Conservation (phyloP, 2,113 vertebrate species). For the Scopus umbretta region DNA sequence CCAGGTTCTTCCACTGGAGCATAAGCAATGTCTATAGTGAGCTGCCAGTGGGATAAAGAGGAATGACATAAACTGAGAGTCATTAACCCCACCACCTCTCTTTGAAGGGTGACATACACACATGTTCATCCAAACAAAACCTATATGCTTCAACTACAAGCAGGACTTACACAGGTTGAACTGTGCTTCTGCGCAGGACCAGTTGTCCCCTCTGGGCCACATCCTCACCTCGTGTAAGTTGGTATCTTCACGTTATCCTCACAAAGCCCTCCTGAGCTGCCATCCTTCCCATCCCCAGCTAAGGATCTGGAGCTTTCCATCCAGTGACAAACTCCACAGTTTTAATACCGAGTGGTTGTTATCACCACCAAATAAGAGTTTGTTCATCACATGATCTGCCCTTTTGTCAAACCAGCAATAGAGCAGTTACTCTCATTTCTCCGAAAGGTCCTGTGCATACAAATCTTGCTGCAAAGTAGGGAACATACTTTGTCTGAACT, state of each 20-base stretch:
- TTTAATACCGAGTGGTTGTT: not conserved
- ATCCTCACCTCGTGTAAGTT: not conserved
- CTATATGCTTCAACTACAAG: not conserved
- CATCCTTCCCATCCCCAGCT: not conserved
- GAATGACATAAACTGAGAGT: accelerated
- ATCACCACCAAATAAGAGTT: not conserved
- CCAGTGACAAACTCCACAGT: not conserved
- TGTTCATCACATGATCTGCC: not conserved
- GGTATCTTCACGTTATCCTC: accelerated
- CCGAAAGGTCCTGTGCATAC: not conserved
- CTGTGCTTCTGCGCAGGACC: not conserved
- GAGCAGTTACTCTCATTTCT: not conserved
- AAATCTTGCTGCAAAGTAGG: not conserved
- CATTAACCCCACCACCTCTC: not conserved
- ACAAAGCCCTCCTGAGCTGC: not conserved
- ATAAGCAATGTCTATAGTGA: not conserved
- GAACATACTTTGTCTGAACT: not conserved
- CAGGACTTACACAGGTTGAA: not conserved
- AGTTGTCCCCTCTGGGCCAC: not conserved
- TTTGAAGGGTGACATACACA: not conserved
- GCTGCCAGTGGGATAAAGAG: not conserved
- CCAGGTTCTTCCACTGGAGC: not conserved
- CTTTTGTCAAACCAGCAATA: not conserved
- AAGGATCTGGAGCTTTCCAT: not conserved
- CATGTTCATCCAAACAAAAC: accelerated